Conservation (phyloP, 1,140 invertebrate species). For the Aleiodes sp. region DNA sequence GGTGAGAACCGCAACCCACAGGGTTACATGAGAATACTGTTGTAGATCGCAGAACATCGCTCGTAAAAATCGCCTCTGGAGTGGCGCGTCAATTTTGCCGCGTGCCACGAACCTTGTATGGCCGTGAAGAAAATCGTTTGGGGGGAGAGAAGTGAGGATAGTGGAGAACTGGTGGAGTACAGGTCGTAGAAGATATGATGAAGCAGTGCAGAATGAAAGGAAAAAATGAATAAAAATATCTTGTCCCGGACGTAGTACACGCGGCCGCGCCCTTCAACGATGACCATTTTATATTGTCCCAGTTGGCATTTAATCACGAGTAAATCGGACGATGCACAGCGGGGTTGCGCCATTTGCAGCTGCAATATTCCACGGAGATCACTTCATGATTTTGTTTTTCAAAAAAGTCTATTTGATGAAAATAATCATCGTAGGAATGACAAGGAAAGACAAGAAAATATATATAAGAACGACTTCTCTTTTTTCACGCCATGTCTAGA, state of each 20-base stretch:
- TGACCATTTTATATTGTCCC: slow-evolving; percentile 14
- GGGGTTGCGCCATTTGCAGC: slow-evolving; percentile 17
- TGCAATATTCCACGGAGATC: slow-evolving; percentile 14
- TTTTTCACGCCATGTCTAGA: too few species aligned
- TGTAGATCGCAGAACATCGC: slow-evolving; percentile 18
- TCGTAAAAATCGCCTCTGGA: slow-evolving; percentile 27
- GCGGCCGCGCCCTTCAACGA: slow-evolving; percentile 12
- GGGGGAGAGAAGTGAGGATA: background rate
- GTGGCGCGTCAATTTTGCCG: slow-evolving; percentile 30
- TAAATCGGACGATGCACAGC: slow-evolving; percentile 18
- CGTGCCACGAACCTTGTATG: slow-evolving; percentile 18
- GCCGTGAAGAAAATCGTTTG: slow-evolving; percentile 18
- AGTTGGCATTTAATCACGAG: slow-evolving; percentile 19
- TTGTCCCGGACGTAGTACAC: background rate
- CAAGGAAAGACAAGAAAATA: too few species aligned
- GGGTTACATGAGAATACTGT: slow-evolving; percentile 13
- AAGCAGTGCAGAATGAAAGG: background rate
- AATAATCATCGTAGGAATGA: slow-evolving; percentile 39
- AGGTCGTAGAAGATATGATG: background rate
- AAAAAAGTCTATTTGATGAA: slow-evolving; percentile 22
- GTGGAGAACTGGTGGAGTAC: background rate
- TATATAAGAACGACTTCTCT: too few species aligned
- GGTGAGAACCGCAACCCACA: background rate
- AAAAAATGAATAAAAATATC: background rate
- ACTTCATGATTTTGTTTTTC: background rate